These are phyloP conservation scores for Turnix velox DNA, from an alignment of 2,113 vertebrate genomes.

Conservation along the genomic window DNA sequence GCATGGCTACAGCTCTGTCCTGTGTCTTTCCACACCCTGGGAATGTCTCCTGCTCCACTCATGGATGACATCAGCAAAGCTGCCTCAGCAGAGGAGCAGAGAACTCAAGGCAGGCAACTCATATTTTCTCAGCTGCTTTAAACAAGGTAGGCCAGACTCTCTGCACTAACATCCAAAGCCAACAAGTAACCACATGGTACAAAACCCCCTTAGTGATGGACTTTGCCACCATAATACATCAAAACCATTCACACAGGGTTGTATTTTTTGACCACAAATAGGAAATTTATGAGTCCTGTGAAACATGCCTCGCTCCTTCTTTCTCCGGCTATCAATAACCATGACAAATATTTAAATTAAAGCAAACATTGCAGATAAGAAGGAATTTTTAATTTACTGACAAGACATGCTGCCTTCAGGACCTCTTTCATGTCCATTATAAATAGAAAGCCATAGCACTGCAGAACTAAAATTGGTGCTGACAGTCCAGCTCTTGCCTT, in stretches of 20 bases:
- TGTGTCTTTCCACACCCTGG: fast-evolving
- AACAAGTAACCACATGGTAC: neutral
- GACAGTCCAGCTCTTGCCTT: neutral
- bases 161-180: neutral
- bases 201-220: neutral
- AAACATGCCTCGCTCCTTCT: neutral
- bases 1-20: neutral
- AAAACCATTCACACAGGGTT: neutral
- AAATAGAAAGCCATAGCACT: slow-evolving; percentile 15
- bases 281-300: neutral
- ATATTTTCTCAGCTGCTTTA: neutral
- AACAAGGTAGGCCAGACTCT: neutral
- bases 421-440: neutral
- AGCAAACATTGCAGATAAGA: neutral
- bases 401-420: neutral
- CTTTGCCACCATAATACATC: neutral
- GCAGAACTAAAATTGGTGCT: neutral
- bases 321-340: neutral
- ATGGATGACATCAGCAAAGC: neutral
- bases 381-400: neutral
- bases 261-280: neutral
- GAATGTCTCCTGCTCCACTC: neutral
- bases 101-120: neutral
- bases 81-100: neutral
- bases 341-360: neutral